Base-by-base conservation (phyloP, 2,113 vertebrate genomes). In the Arothron firmamentum region DNA sequence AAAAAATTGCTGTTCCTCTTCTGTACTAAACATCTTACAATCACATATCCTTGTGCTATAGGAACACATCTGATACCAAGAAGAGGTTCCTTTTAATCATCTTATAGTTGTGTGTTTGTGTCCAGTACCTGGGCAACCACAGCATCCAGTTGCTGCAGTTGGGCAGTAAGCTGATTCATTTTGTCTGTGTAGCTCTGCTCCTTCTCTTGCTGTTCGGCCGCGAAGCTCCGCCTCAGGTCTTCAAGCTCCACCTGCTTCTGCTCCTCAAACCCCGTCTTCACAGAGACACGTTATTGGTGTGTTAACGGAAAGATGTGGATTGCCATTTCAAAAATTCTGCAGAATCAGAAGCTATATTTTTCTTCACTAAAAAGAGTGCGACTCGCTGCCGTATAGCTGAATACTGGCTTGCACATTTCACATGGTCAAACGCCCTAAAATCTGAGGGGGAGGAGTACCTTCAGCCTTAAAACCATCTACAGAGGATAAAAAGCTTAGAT, bases 81-180 rank as follows among this genome's bases (percentile, higher is more conserved):
- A 38, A 38, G 34, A 9, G 34, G 10, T 38, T 38, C 11, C 9
- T 12, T 50, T 23, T 52, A 43, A 12, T 10, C 3, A 1, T 50
- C 18, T 10, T 8, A 19, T 1, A 19, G 48, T 50, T 20, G 31
- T 50, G 34, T 47, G 34, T 52, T 52, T 28, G 45, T 50, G 2
- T 62, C 2, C 16, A 34, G 63, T 89, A 92, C 90, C 90, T 90
- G 86, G 17, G 87, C 62, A n/a, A 90, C 90, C 25, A 89, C 86
- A 49, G 83, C 70, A 15, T 91, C 89, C 13, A 91, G 85, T 59
- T 89, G 82, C 60, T 89, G 86, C 23, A 92, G 83, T 56, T 92
- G 90, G 41, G 65, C 52, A 19, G 81, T 88, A 38, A 91, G 89
- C 65, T 90, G 87, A 60, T 85, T 90, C 85, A 89, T 92, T 72